These are phyloP conservation scores for Suillia variegata DNA, from an alignment of 2,888 invertebrate species.

Conservation along the genomic window DNA sequence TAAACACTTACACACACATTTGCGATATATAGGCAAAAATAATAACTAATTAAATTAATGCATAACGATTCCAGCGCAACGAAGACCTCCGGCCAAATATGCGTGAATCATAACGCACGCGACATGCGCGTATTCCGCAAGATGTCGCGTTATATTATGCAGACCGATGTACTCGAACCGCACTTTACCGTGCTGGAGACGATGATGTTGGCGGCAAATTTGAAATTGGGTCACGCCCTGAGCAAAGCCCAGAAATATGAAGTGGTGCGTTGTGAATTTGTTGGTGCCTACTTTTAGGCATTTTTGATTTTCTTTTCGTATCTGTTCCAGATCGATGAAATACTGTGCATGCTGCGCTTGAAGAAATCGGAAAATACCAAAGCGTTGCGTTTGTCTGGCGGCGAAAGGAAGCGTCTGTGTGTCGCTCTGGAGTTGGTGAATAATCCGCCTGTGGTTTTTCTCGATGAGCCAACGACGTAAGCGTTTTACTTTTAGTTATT, in stretches of 20 bases:
- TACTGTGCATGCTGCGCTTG: constrained; percentile 80
- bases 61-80: constrained; percentile 69
- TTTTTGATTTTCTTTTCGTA: neutral
- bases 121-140: constrained; percentile 81
- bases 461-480: constrained; percentile 97
- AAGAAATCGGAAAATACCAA: constrained; percentile 74
- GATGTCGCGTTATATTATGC: constrained; percentile 95
- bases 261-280: constrained; percentile 69
- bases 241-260: constrained; percentile 69
- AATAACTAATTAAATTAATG: neutral
- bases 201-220: constrained; percentile 86
- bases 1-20: neutral
- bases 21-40: neutral
- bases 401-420: constrained; percentile 90
- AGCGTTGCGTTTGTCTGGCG: constrained; percentile 81
- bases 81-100: constrained; percentile 74
- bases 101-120: constrained; percentile 78
- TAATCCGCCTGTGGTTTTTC: constrained; percentile 92
- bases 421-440: constrained; percentile 89
- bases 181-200: constrained; percentile 86
- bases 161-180: constrained; percentile 84
- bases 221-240: constrained; percentile 78
- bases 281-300: neutral
- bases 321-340: constrained; percentile 87
- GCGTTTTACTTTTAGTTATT: constrained; percentile 27